These are phyloP conservation scores for Aphelocoma coerulescens DNA, from an alignment of 2,113 vertebrate species.

Conservation along the genomic window DNA sequence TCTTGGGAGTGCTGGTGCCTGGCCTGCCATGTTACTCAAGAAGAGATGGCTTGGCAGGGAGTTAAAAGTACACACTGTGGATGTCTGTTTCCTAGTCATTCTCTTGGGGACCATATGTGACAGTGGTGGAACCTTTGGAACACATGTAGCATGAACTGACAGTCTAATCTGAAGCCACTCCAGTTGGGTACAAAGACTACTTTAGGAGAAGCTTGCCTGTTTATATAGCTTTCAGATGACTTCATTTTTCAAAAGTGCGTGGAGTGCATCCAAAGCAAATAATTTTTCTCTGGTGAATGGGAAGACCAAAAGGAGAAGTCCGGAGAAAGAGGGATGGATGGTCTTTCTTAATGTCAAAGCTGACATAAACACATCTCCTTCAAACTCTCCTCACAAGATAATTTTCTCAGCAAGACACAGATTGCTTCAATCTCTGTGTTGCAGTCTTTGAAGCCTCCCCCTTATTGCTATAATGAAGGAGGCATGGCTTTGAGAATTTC, in stretches of 20 bases:
- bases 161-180: slow-evolving; percentile 11
- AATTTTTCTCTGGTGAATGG: slow-evolving; percentile 59
- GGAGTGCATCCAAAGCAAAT: slow-evolving; percentile 70
- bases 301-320: slow-evolving; percentile 65
- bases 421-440: slow-evolving; percentile 70
- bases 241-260: slow-evolving; percentile 64
- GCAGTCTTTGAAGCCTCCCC: slow-evolving; percentile 71
- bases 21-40: fast-evolving
- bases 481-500: slow-evolving; percentile 66
- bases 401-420: slow-evolving; percentile 73
- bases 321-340: slow-evolving; percentile 63
- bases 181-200: slow-evolving; percentile 38
- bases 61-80: neutral
- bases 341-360: slow-evolving; percentile 73
- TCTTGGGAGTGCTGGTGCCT: neutral
- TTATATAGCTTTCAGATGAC: slow-evolving; percentile 61
- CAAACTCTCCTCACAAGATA: slow-evolving; percentile 61
- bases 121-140: neutral
- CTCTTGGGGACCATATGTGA: neutral
- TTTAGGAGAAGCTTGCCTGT: slow-evolving; percentile 28
- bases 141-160: neutral
- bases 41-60: neutral
- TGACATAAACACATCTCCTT: slow-evolving; percentile 67
- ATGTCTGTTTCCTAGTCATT: neutral
- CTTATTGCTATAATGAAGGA: slow-evolving; percentile 56